These are phyloP conservation scores for Pollachius pollachius DNA, from an alignment of 2,113 vertebrate species.

Conservation along the genomic window DNA sequence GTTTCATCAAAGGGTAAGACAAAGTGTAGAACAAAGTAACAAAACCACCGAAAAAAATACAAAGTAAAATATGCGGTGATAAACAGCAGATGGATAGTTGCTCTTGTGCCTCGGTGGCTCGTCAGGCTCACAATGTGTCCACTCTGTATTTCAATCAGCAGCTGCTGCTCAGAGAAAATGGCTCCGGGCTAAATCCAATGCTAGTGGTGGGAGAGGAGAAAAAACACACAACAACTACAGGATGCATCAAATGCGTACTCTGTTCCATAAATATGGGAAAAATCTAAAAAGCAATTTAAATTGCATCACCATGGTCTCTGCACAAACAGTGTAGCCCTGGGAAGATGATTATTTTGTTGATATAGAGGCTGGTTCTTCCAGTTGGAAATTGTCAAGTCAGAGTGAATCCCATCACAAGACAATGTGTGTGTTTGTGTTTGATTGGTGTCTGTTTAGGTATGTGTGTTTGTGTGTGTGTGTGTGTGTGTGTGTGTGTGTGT, in stretches of 20 bases:
- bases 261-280: slow-evolving; percentile 21
- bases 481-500: not conserved
- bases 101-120: too few species aligned
- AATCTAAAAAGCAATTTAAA: slow-evolving; percentile 41
- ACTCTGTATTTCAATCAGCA: too few species aligned
- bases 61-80: too few species aligned
- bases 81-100: too few species aligned
- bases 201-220: too few species aligned
- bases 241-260: slow-evolving; percentile 12
- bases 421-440: slow-evolving; percentile 3
- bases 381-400: slow-evolving; percentile 6
- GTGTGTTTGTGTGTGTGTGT: not conserved
- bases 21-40: too few species aligned
- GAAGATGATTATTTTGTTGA: slow-evolving; percentile 36
- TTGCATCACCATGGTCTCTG: slow-evolving; percentile 6
- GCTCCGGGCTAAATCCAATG: too few species aligned
- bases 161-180: too few species aligned
- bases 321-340: not conserved
- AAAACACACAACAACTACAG: not conserved
- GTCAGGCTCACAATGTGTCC: too few species aligned
- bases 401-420: slow-evolving; percentile 21
- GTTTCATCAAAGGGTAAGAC: too few species aligned
- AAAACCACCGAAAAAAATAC: too few species aligned
- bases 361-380: slow-evolving; percentile 19
- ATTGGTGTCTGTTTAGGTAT: not conserved